Evolutionary conservation across 2,888 invertebrate species (phyloP).

Genomic region (Dicyrtoma fusca): DNA sequence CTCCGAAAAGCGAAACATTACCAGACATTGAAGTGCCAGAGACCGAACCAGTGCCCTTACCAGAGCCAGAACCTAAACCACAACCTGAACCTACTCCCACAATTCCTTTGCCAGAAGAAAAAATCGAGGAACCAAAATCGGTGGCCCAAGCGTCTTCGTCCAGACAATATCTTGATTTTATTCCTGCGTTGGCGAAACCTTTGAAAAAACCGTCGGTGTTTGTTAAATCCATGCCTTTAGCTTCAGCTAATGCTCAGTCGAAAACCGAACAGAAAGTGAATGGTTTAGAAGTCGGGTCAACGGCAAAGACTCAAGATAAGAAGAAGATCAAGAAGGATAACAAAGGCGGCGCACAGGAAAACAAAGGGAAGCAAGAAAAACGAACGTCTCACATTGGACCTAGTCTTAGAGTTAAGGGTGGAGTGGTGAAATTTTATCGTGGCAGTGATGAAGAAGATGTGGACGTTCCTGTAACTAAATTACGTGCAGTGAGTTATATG

Average conservation of each 20-base stretch:
- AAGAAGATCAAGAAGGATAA: slow-evolving; percentile 1
- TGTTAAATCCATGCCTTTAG: slow-evolving; percentile 3
- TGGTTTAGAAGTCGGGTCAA: not conserved
- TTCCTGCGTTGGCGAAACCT: slow-evolving; percentile 30
- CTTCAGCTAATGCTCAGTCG: not conserved
- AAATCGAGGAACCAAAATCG: not conserved
- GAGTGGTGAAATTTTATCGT: slow-evolving; percentile 47
- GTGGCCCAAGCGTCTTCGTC: not conserved
- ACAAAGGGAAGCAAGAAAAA: slow-evolving; percentile 5
- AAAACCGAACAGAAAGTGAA: not conserved
- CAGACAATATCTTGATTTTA: not conserved
- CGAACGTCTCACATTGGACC: slow-evolving; percentile 35
- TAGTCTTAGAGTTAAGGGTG: slow-evolving; percentile 44
- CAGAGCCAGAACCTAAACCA: no score
- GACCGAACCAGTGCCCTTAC: no score
- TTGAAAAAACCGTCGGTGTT: slow-evolving; percentile 10
- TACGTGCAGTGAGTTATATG: slow-evolving; percentile 15
- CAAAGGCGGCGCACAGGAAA: slow-evolving; percentile 6
- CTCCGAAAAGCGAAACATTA: no score
- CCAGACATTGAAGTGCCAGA: no score
- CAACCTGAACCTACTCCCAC: not conserved
- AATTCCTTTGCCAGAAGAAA: not conserved
- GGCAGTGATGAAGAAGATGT: slow-evolving; percentile 51
- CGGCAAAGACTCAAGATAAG: not conserved
- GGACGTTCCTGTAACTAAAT: slow-evolving; percentile 37